Evolutionary conservation across 2,888 invertebrate genomes (phyloP), one percentile per base, ranked within the genome.

Genomic region (Campopleginae sp.): DNA sequence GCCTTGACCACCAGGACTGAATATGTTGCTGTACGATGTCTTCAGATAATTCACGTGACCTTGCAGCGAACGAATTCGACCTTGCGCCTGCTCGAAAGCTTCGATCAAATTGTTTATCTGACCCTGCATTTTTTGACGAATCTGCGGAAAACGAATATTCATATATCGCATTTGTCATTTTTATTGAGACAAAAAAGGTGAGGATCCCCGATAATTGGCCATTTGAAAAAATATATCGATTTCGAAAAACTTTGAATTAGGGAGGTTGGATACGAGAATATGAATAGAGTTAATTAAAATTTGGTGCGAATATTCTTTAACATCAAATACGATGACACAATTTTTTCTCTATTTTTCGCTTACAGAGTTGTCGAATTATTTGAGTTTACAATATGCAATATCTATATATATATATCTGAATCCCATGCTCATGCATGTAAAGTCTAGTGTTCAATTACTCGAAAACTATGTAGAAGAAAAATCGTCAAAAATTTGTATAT

Each of bases 61-160:
- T 89, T 96, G 96, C 17, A 96, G 93, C 19, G 95, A 95, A 46
- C 95, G 95, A 17, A 96, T 95, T 31, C 96, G 94, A 88, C 96
- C 95, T 89, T 96, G 96, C 0, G 96, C 96, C 89, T 96, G 94
- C 80, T 96, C 95, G 87, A 96, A 96, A 87, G 96, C 96, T 89
- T 96, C 96, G 89, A 96, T 96, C 83, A 96, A 92, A 89, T 95
- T 95, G 85, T 95, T 95, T 68, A 96, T 95, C 91, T 96, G 96
- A 23, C 95, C 94, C 89, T 96, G 96, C 95, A 96, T 96, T 86
- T 96, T 95, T 91, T 96, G 96, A 75, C 96, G 94, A 61, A 96
- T 95, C 96, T 96, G 90, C 91, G 91, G 19, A 12, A 42, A 31
- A 0, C 8, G 5, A 77, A 10, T 61, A 58, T 23, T 8, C 14